Percentiles rank a stretch among this genome's conserved stretches.
Conservation (phyloP, 2,888 invertebrate genomes). For the Oxyscelio sp. region DNA sequence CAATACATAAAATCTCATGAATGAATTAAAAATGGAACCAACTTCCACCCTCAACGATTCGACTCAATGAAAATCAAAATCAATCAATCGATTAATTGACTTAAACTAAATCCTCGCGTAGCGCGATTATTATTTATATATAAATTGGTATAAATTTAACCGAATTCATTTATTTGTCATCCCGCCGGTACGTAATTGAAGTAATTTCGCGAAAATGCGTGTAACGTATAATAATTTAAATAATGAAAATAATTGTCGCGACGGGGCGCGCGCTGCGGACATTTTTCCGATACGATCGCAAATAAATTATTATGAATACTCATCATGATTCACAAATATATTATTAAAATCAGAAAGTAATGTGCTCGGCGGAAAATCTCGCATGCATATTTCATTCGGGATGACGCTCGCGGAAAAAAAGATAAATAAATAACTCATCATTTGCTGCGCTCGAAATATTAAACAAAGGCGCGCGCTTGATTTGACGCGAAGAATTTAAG, state of each 20-base stretch:
- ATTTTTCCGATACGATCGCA: background rate
- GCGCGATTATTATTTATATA: background rate
- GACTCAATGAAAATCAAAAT: background rate
- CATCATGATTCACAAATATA: background rate
- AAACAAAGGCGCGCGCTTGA: conserved; percentile 40
- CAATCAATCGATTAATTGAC: background rate
- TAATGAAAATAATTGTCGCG: background rate
- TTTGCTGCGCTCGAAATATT: background rate
- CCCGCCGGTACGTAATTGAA: background rate
- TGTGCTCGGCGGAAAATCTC: background rate
- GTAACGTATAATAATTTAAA: background rate
- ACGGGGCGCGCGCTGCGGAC: background rate
- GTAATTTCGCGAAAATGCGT: background rate
- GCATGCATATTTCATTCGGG: conserved; percentile 14
- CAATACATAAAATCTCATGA: too few species aligned
- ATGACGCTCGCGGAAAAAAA: conserved; percentile 20
- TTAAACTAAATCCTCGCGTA: background rate
- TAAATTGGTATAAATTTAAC: background rate
- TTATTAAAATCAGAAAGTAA: conserved; percentile 34
- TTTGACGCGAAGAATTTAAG: conserved; percentile 51
- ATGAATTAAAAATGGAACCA: too few species aligned
- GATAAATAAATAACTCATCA: conserved; percentile 20
- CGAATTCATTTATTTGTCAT: background rate
- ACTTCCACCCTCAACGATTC: too few species aligned
- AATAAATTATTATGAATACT: conserved; percentile 28